Evolutionary conservation across 2,888 invertebrate genomes (phyloP), one percentile per base, ranked within the genome.

Genomic region (Mythimna pallens): DNA sequence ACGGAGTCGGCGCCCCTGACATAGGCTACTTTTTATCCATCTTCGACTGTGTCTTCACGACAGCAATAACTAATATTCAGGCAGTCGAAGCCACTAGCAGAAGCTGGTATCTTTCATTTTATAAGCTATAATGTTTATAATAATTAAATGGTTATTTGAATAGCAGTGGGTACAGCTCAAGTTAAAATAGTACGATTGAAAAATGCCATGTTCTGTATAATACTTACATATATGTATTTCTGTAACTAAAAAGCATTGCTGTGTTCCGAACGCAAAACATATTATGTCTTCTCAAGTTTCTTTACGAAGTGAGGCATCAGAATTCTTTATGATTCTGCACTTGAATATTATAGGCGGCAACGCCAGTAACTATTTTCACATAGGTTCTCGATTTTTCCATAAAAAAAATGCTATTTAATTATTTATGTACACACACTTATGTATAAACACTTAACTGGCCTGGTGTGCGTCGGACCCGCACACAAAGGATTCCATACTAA

Each of bases 231-330:
- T 25, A 66, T 14, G 9, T 40, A 7, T 59, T 25, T 73, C 1
- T 47, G 10, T 3, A 17, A 0, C 25, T 17, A 50, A 58, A 58
- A 5, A 70, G 57, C 57, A 58, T 73, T 58, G 2, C 58, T 30
- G 17, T 71, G 47, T 73, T 58, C 17, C 4, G 1, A n/a, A 50
- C 30, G 40, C 58, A 40, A 25, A 12, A 58, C 25, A 36, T 36
- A 40, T n/a, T 14, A n/a, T 25, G 10, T 25, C 43, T 47, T 72
- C 40, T 66, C n/a, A 58, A 66, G 36, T 72, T 57, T 25, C 1
- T 54, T 70, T 54, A 17, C 3, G 17, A 36, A 72, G 36, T 25
- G n/a, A 22, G 22, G 40, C 40, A 22, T 40, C 22, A 4, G 40
- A 62, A 62, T 43, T 17, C 61, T 62, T 7, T 7, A 22, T 9